Percentiles rank a stretch among this genome's conserved stretches.
phyloP scores from a whole-genome alignment of 2,888 invertebrate genomes.

The Pristionchus maxplancki region DNA sequence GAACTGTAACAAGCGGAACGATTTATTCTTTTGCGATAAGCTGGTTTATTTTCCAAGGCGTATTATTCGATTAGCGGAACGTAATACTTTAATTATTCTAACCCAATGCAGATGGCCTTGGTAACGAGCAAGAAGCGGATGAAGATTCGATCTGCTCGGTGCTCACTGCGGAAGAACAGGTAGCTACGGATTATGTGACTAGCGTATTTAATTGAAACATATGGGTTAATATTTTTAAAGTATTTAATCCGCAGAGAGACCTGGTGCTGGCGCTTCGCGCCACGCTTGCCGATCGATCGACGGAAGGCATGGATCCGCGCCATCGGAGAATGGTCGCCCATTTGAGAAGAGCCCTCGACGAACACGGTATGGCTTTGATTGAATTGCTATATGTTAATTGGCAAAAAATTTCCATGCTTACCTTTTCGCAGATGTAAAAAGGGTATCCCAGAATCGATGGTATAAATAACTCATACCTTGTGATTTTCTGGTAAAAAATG shows the following conservation, averaged over 20 bases:
- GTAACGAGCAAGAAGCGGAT: neutral
- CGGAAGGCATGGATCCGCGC: neutral
- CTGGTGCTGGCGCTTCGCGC: neutral
- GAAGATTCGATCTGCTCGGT: neutral
- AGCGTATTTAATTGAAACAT: neutral
- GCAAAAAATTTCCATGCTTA: too few species aligned
- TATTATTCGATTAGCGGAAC: too few species aligned
- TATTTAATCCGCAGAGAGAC: neutral
- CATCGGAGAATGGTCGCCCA: neutral
- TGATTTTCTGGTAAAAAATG: too few species aligned
- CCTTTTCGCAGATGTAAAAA: too few species aligned
- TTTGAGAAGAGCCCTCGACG: conserved; percentile 9
- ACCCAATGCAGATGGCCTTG: neutral
- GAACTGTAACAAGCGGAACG: too few species aligned
- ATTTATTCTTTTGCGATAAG: too few species aligned
- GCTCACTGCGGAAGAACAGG: neutral
- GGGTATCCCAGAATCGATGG: too few species aligned
- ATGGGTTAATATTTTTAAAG: neutral
- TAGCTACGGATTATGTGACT: neutral
- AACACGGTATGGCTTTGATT: conserved; percentile 9
- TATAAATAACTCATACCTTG: too few species aligned
- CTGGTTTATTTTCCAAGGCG: too few species aligned
- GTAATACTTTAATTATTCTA: neutral
- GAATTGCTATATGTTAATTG: too few species aligned
- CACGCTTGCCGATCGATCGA: neutral